These are phyloP conservation scores for Resseliella maxima DNA, from an alignment of 2,888 invertebrate species.

Conservation along the genomic window DNA sequence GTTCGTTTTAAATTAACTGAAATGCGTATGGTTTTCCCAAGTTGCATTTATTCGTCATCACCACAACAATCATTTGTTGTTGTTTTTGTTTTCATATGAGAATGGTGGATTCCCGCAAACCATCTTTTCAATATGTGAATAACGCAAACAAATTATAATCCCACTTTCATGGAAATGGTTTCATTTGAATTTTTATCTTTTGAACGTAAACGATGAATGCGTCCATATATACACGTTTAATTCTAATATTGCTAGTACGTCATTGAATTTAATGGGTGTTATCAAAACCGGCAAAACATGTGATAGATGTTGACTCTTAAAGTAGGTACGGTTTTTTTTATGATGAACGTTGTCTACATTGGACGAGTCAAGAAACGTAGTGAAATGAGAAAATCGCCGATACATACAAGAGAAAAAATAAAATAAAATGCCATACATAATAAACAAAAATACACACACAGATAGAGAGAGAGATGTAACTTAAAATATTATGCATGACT, in stretches of 20 bases:
- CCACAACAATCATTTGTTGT: background rate
- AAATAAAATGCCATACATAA: too few relatives aligned
- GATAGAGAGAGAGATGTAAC: too few relatives aligned
- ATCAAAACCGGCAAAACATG: slow-evolving; percentile 37
- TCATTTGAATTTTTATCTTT: background rate
- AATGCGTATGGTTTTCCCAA: slow-evolving; percentile 42
- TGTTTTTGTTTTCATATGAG: background rate
- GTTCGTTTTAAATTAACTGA: too few relatives aligned
- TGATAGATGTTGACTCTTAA: background rate
- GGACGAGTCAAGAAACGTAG: background rate
- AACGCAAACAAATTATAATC: slow-evolving; percentile 16
- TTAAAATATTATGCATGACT: slow-evolving; percentile 19
- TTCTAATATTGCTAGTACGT: background rate
- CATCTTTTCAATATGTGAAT: background rate
- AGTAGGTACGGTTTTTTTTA: background rate
- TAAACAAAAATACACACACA: background rate
- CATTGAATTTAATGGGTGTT: slow-evolving; percentile 13
- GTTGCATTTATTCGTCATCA: background rate
- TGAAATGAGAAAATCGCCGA: slow-evolving; percentile 11
- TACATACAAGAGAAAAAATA: too few relatives aligned
- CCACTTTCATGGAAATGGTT: background rate
- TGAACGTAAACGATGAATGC: background rate
- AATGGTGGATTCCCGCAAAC: background rate
- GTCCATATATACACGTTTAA: background rate
- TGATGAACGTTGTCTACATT: background rate